These are phyloP conservation scores for Hippocampus barbouri DNA, from an alignment of 2,113 vertebrate genomes.

Conservation along the genomic window DNA sequence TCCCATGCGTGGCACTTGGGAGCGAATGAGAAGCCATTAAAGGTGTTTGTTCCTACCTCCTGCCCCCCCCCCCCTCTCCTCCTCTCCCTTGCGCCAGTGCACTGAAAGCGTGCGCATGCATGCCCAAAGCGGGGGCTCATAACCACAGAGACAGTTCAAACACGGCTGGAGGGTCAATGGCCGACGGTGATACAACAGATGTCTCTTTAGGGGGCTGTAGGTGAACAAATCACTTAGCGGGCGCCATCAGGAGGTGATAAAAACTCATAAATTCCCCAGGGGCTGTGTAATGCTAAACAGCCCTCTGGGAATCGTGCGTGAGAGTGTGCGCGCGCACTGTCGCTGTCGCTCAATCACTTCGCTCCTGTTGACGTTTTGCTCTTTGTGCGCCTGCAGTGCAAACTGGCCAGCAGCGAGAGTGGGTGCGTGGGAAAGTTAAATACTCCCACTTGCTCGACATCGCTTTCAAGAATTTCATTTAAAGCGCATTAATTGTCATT, in stretches of 20 bases:
- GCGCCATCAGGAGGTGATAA: conserved; percentile 98
- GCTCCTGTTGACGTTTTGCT: conserved; percentile 96
- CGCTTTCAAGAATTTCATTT: conserved; percentile 77
- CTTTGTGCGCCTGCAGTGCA: conserved; percentile 85
- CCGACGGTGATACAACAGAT: conserved; percentile 98
- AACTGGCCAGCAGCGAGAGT: conserved; percentile 60
- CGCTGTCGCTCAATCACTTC: conserved; percentile 65
- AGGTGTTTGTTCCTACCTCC: conserved; percentile 85
- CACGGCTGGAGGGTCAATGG: conserved; percentile 77
- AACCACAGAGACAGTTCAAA: conserved; percentile 97
- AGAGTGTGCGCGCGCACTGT: conserved; percentile 56
- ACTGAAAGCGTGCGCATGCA: conserved; percentile 86
- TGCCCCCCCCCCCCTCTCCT: not conserved
- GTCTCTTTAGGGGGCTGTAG: conserved; percentile 81
- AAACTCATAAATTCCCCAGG: conserved; percentile 99
- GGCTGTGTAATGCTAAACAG: conserved; percentile 98
- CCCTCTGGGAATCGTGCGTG: conserved; percentile 76
- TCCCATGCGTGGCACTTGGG: conserved; percentile 86
- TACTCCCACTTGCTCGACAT: conserved; percentile 73
- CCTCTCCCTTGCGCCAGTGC: conserved; percentile 41
- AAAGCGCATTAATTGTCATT: conserved; percentile 80
- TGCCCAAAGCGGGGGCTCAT: conserved; percentile 89
- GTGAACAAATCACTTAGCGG: conserved; percentile 99
- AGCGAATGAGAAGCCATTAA: conserved; percentile 96
- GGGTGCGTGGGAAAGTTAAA: conserved; percentile 99